Conservation (phyloP, 2,113 vertebrate species). For the Gymnogyps californianus region DNA sequence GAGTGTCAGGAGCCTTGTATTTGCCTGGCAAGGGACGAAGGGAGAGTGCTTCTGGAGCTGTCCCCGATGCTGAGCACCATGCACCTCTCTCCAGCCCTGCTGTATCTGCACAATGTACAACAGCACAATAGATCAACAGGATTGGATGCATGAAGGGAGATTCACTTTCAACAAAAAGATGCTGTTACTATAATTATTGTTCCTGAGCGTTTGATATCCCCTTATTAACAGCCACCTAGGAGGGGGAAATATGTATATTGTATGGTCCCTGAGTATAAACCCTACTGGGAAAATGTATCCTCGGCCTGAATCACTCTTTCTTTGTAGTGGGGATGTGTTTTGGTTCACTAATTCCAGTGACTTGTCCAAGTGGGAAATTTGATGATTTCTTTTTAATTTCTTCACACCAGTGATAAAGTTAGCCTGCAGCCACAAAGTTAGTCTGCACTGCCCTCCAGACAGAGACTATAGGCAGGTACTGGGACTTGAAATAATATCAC, state of each 20-base stretch:
- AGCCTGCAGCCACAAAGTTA: neutral
- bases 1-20: neutral
- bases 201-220: neutral
- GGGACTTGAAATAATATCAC: slow-evolving; percentile 36
- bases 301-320: neutral
- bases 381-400: neutral
- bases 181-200: neutral
- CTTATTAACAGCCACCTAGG: neutral
- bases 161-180: neutral
- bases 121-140: accelerated
- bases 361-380: neutral
- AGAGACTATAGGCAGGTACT: slow-evolving; percentile 34
- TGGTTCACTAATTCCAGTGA: neutral
- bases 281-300: neutral
- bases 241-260: neutral
- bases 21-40: neutral
- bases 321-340: neutral
- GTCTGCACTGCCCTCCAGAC: neutral
- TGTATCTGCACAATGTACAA: neutral
- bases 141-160: neutral
- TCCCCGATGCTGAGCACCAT: neutral
- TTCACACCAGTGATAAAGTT: slow-evolving; percentile 25
- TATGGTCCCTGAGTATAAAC: neutral
- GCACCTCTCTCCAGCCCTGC: neutral
- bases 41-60: neutral